Base-by-base conservation (phyloP, 2,113 vertebrate species). In the Prunella himalayana region DNA sequence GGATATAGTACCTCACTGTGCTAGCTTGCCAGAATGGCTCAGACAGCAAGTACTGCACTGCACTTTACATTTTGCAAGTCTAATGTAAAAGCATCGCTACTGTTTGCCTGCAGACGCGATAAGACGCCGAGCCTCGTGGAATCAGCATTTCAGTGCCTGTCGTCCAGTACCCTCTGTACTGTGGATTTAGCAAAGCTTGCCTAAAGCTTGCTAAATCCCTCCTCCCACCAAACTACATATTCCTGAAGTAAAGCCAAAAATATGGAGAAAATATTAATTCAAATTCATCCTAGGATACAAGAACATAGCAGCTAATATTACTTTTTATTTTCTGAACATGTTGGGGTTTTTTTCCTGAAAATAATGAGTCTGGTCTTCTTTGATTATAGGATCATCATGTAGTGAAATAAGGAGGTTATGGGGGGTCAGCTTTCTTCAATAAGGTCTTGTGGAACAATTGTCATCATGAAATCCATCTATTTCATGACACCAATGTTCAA, bases 171-270 rank as follows among this genome's bases (percentile, higher is more conserved):
- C 69, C 68, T 50, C 33, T 41, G 56, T 80, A 49, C 54, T 70
- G 81, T 90, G 90, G 75, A 96, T 96, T 96, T 94, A 96, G 90
- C 68, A 95, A 88, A 96, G 79, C 92, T 92, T 82, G 70, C 83
- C 94, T 92, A 95, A 92, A 95, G 84, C 91, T 95, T 91, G 54
- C 82, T 75, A 91, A 96, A 70, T 91, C 45, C 53, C 17, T 41
- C 84, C 47, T 86, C 66, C 72, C 90, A 72, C 72, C 66, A 90
- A 96, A 81, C 50, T 30, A 60, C 17, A 13, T 50, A 88, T 93
- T 96, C 94, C 93, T 95, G 82, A 95, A 87, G 68, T 65, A 78
- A 92, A 90, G 68, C 90, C 76, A 94, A 84, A 88, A 92, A 72
- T 65, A 92, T 71, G 90, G 63, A 92, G 87, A 41, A 93, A 88